Evolutionary conservation across 2,888 invertebrate genomes (phyloP), one percentile per base, ranked within the genome.

Genomic region (Macrosiphum euphorbiae): DNA sequence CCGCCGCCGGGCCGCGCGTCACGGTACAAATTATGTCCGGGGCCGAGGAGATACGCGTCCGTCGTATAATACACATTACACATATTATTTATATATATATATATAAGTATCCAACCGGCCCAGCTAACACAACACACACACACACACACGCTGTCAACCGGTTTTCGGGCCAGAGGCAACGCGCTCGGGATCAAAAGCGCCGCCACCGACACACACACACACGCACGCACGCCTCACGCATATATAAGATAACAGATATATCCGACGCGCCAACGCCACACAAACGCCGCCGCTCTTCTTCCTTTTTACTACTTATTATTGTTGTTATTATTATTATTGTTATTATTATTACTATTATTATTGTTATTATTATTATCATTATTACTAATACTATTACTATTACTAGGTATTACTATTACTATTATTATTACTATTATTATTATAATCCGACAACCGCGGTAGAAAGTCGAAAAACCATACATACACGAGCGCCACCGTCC

Each of bases 81-180:
- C 24, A 20, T 90, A 90, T 67, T 58, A 89, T 44, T n/a, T 88
- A 50, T 87, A 88, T 52, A 50, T 78, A 58, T 41, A 78, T 78
- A 41, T 90, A 90, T 52, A 90, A 78, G 58, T 78, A 86, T 87
- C 52, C 78, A 26, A 78, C 88, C 90, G 58, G 84, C 88, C 44
- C 88, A 24, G 58, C 84, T 41, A 47, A 86, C 90, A 47, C 86
- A 47, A 67, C 89, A 47, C 61, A 67, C 61, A 67, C 44, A 47
- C 61, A 24, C 86, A 47, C 67, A 26, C 84, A 16, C 92, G n/a
- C 94, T 90, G 94, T 94, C 94, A 94, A 94, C 94, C 94, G 94
- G 94, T 94, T 94, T 94, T 94, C 90, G 94, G 94, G 94, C 94
- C 90, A 90, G 94, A 90, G 90, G 94, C 94, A 94, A 90, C 94